These are phyloP conservation scores for Zelostemma sp. DNA, from an alignment of 1,140 invertebrate species.

Conservation along the genomic window DNA sequence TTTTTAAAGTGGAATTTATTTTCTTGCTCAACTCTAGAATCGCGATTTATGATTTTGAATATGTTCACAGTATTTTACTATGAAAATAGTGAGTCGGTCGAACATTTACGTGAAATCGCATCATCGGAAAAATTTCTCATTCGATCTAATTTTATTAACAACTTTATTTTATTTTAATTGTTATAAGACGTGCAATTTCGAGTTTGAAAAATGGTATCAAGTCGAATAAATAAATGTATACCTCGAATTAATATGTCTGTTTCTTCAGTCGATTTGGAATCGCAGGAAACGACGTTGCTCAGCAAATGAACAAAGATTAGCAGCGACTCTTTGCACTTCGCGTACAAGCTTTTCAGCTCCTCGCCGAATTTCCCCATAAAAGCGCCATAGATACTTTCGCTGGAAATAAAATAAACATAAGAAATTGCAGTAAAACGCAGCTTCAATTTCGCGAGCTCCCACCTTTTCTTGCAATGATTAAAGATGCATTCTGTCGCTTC, in stretches of 20 bases:
- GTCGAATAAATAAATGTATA: slow-evolving; percentile 16
- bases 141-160: too few relatives aligned
- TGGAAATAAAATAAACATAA: slow-evolving; percentile 33
- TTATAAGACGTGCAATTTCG: too few relatives aligned
- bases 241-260: slow-evolving; percentile 53
- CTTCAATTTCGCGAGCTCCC: not conserved
- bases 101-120: too few relatives aligned
- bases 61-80: too few relatives aligned
- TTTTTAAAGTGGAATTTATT: too few relatives aligned
- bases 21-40: too few relatives aligned
- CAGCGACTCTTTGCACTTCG: slow-evolving; percentile 50
- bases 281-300: slow-evolving; percentile 46
- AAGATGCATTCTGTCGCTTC: slow-evolving; percentile 41
- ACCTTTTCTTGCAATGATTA: slow-evolving; percentile 60
- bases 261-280: slow-evolving; percentile 47
- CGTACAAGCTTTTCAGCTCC: slow-evolving; percentile 54
- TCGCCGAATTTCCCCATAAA: slow-evolving; percentile 41
- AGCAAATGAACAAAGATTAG: slow-evolving; percentile 52
- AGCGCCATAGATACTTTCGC: slow-evolving; percentile 43
- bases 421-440: slow-evolving; percentile 1
- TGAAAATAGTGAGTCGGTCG: too few relatives aligned
- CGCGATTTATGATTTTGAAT: too few relatives aligned
- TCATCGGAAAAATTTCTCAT: too few relatives aligned
- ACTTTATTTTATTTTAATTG: too few relatives aligned
- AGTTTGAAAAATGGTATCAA: not conserved